Conservation (phyloP, 1,140 invertebrate genomes). For the Popillia japonica region DNA sequence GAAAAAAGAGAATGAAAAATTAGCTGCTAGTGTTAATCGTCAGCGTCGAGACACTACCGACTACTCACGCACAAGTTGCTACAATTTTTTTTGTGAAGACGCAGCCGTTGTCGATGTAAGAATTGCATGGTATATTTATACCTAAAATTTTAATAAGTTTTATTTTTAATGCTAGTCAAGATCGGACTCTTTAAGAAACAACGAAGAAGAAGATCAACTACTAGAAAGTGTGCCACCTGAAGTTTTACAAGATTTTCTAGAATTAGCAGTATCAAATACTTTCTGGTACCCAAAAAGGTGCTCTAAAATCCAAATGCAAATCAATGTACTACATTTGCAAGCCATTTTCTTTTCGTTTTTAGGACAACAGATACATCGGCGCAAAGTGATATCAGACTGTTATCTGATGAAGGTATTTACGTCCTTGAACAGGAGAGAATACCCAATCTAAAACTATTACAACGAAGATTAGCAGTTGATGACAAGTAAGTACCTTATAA, state of each 20-base stretch:
- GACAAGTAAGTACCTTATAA: conserved; percentile 46
- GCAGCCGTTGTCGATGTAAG: background rate
- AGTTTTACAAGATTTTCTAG: background rate
- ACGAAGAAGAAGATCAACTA: background rate
- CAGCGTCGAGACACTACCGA: background rate
- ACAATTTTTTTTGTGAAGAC: conserved; percentile 42
- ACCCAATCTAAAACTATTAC: conserved; percentile 37
- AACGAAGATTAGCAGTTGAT: conserved; percentile 42
- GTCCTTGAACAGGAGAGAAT: conserved; percentile 40
- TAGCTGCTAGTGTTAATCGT: background rate
- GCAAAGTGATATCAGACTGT: conserved; percentile 17
- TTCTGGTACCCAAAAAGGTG: conserved; percentile 36
- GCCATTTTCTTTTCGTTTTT: background rate
- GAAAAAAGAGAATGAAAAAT: conserved; percentile 37
- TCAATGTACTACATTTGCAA: background rate
- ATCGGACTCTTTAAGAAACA: background rate
- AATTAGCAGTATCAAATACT: background rate
- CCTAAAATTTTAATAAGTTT: background rate
- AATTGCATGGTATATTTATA: background rate
- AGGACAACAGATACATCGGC: background rate
- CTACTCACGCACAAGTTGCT: background rate
- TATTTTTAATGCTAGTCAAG: background rate
- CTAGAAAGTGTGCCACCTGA: conserved; percentile 32
- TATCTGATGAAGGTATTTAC: conserved; percentile 46
- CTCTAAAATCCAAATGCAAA: background rate